A percentile compares a stretch with the other conserved stretches of the same genome.
These are phyloP conservation scores for Sebastes hubbsi DNA, from an alignment of 2,797 vertebrate genomes.

Conservation along the genomic window DNA sequence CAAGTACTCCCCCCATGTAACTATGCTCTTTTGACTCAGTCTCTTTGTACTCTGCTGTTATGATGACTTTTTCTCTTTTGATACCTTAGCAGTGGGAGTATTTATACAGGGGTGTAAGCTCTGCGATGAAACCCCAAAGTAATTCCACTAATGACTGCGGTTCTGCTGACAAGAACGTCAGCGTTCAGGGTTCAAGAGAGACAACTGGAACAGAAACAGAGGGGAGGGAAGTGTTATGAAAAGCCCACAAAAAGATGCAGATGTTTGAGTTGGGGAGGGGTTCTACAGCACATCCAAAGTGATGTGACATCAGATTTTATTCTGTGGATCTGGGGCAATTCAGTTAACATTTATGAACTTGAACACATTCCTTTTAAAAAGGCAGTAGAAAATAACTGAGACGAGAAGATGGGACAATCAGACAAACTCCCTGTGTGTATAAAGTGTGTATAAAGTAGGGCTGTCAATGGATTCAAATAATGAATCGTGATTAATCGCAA, in stretches of 20 bases:
- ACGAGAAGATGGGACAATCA: background rate
- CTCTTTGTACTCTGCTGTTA: background rate
- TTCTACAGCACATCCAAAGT: background rate
- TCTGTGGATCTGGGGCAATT: conserved; percentile 12
- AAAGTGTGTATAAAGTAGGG: too few relatives aligned
- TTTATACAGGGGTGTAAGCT: background rate
- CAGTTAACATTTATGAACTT: conserved; percentile 32
- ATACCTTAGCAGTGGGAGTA: conserved; percentile 1
- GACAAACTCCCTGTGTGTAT: background rate
- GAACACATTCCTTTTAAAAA: background rate
- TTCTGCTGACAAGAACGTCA: conserved; percentile 27
- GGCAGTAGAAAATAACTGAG: background rate
- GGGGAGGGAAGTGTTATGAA: background rate
- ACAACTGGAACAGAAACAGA: background rate
- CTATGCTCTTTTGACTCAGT: background rate
- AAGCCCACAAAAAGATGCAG: background rate
- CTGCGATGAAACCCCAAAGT: conserved; percentile 18
- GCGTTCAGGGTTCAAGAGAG: background rate
- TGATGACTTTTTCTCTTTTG: background rate
- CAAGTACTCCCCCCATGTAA: background rate
- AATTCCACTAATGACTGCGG: conserved; percentile 43
- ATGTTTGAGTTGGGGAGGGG: background rate
- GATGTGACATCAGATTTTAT: conserved; percentile 11
- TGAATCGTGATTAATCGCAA: too few relatives aligned
- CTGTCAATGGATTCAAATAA: too few relatives aligned